Evolutionary conservation across 2,888 invertebrate species (phyloP), one percentile per base, ranked within the genome.

Genomic region (Venusia cambrica): DNA sequence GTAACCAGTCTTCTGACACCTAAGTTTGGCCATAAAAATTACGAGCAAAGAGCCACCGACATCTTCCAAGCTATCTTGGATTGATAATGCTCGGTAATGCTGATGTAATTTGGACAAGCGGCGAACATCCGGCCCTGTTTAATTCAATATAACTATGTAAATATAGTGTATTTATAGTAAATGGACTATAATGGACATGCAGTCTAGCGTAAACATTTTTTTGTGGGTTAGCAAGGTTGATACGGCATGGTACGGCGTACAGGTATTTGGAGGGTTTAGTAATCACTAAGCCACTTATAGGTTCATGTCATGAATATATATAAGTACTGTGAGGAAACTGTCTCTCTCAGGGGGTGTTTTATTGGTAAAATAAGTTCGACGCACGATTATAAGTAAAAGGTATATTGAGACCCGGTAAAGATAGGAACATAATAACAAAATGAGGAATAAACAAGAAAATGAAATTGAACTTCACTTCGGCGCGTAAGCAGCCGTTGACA

Each of bases 101-200:
- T 64, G 60, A 60, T 59, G 66, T 68, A 72, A 74, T 69, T 67
- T 62, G 45, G 62, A 55, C 58, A 66, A 70, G 61, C 59, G 54
- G 51, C 55, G 47, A 38, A 43, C 72, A 63, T 75, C 75, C 75
- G 73, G 66, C 39, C 50, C 45, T 54, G 47, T 63, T 63, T 68
- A 70, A 72, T 73, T 68, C 66, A 70, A 72, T 69, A 65, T 56
- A 62, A 57, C 52, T 51, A 55, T 57, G 51, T 62, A 59, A 62
- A 66, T 66, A 63, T 56, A 68, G 56, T 57, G 51, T 58, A 60
- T 60, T 63, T 62, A 57, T 61, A 48, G 54, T 67, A 69, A 73
- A 71, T 73, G 65, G 57, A 63, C 54, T 55, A 62, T 69, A 72
- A 73, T 73, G 65, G 69, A 64, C 44, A 54, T 39, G 42, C 71